Evolutionary conservation across 35 echinoderm and acorn worm genomes (phyloP), one percentile per base, ranked within the genome.

Genomic region (Eucidaris tribuloides): DNA sequence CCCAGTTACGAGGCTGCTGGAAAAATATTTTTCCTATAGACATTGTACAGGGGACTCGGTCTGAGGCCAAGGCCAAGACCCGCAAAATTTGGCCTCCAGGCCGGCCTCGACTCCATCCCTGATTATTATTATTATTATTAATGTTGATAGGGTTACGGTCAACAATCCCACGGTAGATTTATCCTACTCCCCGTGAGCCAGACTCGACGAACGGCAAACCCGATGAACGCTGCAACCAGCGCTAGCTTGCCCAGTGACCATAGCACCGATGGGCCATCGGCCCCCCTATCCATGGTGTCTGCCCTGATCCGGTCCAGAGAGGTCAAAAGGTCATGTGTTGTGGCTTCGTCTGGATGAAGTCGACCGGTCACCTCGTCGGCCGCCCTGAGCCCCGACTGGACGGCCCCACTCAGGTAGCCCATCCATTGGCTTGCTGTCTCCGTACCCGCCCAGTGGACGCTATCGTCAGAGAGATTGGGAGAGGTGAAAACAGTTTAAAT

Each of bases 401-500:
- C 90, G 0, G 95, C 95, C 13, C 95, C 95, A 77, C 85, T 98
- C 50, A 98, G 28, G 74, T 90, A 93, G n/a, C 90, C 95, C 58
- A 35, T 60, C 77, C 91, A 89, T 0, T 86, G 64, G 4, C 90
- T 98, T 2, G 90, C 90, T 17, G 90, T 92, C 82, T 98, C 95
- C 9, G 95, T 98, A 22, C 95, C 95, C 7, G 95, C 95, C 95
- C 95, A 98, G 62, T 98, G 87, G 4, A 98, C 76, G 37, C 95
- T 98, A 76, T 68, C 31, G 24, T 20, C 6, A 36, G 40, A 32
- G n/a, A n/a, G n/a, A n/a, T n/a, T n/a, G n/a, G n/a, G n/a, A n/a
- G n/a, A n/a, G n/a, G n/a, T n/a, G n/a, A n/a, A n/a, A n/a, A n/a
- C n/a, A n/a, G n/a, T n/a, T n/a, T n/a, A n/a, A n/a, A n/a, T n/a